Base-by-base conservation (phyloP, 2,113 vertebrate species). In the Solea solea region DNA sequence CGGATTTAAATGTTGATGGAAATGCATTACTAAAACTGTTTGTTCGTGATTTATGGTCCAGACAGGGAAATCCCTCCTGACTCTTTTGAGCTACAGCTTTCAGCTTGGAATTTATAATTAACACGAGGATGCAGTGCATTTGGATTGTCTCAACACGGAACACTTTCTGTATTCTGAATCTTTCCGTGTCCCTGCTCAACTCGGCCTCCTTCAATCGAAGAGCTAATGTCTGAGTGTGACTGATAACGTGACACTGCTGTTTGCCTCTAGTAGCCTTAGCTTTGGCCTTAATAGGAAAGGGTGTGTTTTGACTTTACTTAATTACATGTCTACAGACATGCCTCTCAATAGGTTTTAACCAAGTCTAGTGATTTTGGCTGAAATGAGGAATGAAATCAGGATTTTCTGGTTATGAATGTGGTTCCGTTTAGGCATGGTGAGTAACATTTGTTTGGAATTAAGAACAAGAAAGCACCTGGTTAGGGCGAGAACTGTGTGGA, bases 11-110 rank as follows among this genome's bases (percentile, higher is more conserved):
- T 72, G 12, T 51, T 57, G 39, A 14, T 50, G 7, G 8, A 55
- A 44, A 9, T 46, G 46, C 56, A 50, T 66, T 25, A 56, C 13
- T 21, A 3, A 9, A 2, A 9, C 7, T 56, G 51, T 55, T 9
- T 44, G 10, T 56, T 50, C 15, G 50, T 60, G 28, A 60, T 59
- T 42, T 11, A n/a, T 63, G 57, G 46, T 73, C 13, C 44, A 27
- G 9, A 13, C 15, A 61, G 44, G 34, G 1, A 62, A 44, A 62
- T 61, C 45, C 8, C 44, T 25, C 14, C n/a, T 27, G 11, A 61
- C 14, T 13, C 15, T 41, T 40, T 34, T 34, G 49, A 63, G 44
- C 16, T 16, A 21, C 2, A 28, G 46, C 15, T 4, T 4, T 27
- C 41, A 64, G 49, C 44, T 44, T 28, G 11, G 28, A 74, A 60